Evolutionary conservation across 2,888 invertebrate genomes (phyloP).

Genomic region (Syritta pipiens): DNA sequence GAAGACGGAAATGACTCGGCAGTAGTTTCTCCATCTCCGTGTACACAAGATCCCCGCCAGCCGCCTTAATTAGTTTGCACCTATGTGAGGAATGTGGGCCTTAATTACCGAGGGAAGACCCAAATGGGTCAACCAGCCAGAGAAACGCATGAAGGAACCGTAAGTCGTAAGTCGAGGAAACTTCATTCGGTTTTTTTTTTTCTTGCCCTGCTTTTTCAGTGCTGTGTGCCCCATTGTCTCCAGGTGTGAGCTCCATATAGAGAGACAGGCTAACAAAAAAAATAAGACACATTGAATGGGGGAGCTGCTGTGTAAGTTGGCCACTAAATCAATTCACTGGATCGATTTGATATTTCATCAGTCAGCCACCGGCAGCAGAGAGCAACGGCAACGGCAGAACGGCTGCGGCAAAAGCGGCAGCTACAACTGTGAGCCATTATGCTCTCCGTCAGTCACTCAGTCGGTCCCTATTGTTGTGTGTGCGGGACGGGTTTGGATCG

Average conservation of each 20-base stretch:
- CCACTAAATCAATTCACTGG: slow-evolving; percentile 68
- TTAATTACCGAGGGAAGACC: slow-evolving; percentile 62
- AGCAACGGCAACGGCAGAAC: slow-evolving; percentile 10
- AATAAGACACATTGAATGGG: slow-evolving; percentile 31
- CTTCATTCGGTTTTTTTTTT: neutral
- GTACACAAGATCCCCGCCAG: neutral
- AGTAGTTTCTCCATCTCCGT: slow-evolving; percentile 25
- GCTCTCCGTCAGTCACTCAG: slow-evolving; percentile 47
- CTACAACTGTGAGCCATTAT: slow-evolving; percentile 38
- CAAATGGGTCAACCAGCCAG: slow-evolving; percentile 61
- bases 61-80: slow-evolving; percentile 58
- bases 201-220: neutral
- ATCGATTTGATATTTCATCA: slow-evolving; percentile 69
- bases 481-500: slow-evolving; percentile 41
- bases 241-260: slow-evolving; percentile 64
- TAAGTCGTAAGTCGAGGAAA: slow-evolving; percentile 15
- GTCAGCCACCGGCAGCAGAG: slow-evolving; percentile 61
- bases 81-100: slow-evolving; percentile 56
- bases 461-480: slow-evolving; percentile 59
- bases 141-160: slow-evolving; percentile 34
- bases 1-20: slow-evolving; percentile 59
- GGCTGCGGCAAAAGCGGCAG: slow-evolving; percentile 11
- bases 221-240: slow-evolving; percentile 53
- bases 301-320: slow-evolving; percentile 59
- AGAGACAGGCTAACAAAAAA: neutral